phyloP scores from a whole-genome alignment of 2,888 invertebrate genomes.

The Coleophora flavipennella region DNA sequence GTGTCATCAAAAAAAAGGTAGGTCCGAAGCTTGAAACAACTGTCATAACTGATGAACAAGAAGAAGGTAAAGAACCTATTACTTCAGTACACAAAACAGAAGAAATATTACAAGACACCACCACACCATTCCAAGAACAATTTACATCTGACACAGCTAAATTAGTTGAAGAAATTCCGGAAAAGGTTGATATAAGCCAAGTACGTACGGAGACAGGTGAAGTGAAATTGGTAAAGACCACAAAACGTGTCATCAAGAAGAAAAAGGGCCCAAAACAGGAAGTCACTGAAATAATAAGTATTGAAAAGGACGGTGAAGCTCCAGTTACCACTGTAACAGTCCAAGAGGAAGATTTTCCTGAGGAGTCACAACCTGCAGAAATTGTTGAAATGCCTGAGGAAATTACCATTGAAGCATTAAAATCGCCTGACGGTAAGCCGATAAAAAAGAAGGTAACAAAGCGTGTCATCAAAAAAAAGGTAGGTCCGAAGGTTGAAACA shows the following conservation, averaged over 20 bases:
- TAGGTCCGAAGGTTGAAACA: no score
- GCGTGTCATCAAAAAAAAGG: no score
- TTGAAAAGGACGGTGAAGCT: no score
- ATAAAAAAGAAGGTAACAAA: no score
- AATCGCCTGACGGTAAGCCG: no score
- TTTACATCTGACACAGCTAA: no score
- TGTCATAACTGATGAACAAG: constrained; percentile 49
- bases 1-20: constrained; percentile 31
- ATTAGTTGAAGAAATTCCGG: constrained; percentile 23
- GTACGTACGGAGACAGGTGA: constrained; percentile 30
- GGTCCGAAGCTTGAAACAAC: constrained; percentile 34
- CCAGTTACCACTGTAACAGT: no score
- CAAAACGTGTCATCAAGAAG: constrained; percentile 28
- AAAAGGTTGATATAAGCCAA: constrained; percentile 31
- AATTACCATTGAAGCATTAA: no score
- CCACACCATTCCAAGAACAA: no score
- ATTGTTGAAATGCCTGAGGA: no score
- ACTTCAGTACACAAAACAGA: constrained; percentile 8
- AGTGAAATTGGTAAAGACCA: constrained; percentile 22
- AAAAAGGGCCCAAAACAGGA: constrained; percentile 24
- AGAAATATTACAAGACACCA: constrained; percentile 10
- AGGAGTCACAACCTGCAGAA: no score
- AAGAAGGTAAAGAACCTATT: constrained; percentile 34
- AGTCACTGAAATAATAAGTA: constrained; percentile 16
- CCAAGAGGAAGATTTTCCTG: no score